phyloP scores from a whole-genome alignment of 2,888 invertebrate species.

The Stenolophus ochropezus region DNA sequence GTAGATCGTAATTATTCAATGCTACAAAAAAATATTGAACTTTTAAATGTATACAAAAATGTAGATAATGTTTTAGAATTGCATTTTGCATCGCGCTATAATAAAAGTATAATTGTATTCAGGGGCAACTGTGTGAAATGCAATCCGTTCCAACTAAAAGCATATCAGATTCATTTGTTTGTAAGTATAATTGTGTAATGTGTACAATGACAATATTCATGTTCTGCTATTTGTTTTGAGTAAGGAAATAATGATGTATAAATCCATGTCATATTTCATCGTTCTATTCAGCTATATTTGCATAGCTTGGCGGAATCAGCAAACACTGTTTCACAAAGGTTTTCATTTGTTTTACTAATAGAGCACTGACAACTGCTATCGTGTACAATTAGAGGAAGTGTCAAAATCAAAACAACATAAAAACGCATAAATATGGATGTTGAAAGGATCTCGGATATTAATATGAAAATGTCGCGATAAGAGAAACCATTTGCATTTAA shows the following conservation, averaged over 20 bases:
- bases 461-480: constrained; percentile 32
- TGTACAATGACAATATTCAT: constrained; percentile 28
- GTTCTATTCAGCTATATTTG: constrained; percentile 11
- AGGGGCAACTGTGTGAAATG: background rate
- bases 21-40: too few species aligned
- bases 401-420: constrained; percentile 5
- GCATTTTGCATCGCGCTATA: background rate
- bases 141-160: background rate
- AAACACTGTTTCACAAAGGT: constrained; percentile 13
- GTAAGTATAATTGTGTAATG: constrained; percentile 26
- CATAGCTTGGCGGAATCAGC: constrained; percentile 7
- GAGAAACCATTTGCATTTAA: background rate
- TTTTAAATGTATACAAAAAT: too few species aligned
- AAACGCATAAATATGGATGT: constrained; percentile 17
- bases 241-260: constrained; percentile 32
- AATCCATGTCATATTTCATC: constrained; percentile 28
- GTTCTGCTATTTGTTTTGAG: constrained; percentile 20
- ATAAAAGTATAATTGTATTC: background rate
- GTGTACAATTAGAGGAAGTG: constrained; percentile 24
- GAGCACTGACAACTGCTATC: constrained; percentile 5
- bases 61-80: background rate
- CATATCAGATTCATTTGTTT: constrained; percentile 32
- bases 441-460: background rate
- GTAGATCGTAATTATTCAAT: too few species aligned
- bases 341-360: constrained; percentile 41